A percentile compares a stretch with the other conserved stretches of the same genome.
These are phyloP conservation scores for Tetragnatha montana DNA, from an alignment of 2,888 invertebrate species.

Conservation along the genomic window DNA sequence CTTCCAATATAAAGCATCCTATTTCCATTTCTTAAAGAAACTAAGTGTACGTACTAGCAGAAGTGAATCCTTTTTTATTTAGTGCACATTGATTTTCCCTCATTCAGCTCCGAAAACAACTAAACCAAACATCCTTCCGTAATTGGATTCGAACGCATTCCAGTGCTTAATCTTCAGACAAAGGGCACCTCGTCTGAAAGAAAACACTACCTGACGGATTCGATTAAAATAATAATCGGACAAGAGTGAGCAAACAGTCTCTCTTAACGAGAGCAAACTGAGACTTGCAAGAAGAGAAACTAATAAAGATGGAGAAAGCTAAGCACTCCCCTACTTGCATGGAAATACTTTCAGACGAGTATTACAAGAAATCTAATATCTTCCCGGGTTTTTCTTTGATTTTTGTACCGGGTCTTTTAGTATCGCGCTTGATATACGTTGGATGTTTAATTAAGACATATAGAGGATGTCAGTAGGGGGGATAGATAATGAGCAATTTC, in stretches of 20 bases:
- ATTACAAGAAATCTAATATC: background rate
- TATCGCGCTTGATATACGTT: too few relatives aligned
- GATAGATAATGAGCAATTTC: too few relatives aligned
- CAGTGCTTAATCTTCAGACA: background rate
- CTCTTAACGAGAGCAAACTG: background rate
- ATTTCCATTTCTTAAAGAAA: too few relatives aligned
- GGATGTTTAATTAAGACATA: too few relatives aligned
- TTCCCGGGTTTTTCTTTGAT: background rate
- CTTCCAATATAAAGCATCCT: too few relatives aligned
- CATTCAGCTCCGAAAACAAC: background rate
- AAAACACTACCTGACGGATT: background rate
- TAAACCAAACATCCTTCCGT: background rate
- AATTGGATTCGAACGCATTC: background rate
- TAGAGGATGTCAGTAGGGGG: too few relatives aligned
- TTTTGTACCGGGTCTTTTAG: too few relatives aligned
- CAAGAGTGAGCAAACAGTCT: background rate
- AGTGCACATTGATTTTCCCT: background rate
- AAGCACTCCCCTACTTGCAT: background rate
- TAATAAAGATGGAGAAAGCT: background rate
- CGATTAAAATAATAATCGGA: background rate
- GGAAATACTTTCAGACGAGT: background rate
- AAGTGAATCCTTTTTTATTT: background rate
- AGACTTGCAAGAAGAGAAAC: background rate
- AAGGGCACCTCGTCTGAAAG: background rate
- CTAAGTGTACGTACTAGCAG: too few relatives aligned